phyloP scores from a whole-genome alignment of 2,888 invertebrate species.

The Drosophila setosimentum region DNA sequence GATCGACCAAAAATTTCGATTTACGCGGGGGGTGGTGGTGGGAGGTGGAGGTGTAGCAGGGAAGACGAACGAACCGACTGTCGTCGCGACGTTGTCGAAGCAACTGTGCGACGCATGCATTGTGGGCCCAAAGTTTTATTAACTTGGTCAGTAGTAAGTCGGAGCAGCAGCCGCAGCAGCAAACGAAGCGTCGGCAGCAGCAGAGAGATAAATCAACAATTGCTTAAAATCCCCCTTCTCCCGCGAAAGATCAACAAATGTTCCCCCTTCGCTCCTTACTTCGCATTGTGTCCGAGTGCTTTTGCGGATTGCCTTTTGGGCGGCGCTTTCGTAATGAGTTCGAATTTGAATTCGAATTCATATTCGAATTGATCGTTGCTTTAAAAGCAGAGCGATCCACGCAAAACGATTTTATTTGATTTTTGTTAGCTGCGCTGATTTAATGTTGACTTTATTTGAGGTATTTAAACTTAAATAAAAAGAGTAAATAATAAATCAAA shows the following conservation, averaged over 20 bases:
- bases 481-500: neutral
- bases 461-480: neutral
- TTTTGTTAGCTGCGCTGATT: conserved; percentile 21
- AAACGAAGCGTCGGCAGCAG: conserved; percentile 17
- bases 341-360: conserved; percentile 27
- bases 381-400: conserved; percentile 13
- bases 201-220: conserved; percentile 79
- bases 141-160: conserved; percentile 77
- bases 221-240: conserved; percentile 39
- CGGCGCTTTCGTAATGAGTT: conserved; percentile 49
- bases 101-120: conserved; percentile 80
- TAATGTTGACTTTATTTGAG: conserved; percentile 12
- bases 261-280: neutral
- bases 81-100: conserved; percentile 72
- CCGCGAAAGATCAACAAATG: conserved; percentile 73
- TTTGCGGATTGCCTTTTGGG: conserved; percentile 26
- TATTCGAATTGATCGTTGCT: conserved; percentile 25
- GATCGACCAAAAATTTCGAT: conserved; percentile 57
- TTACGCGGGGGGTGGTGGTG: conserved; percentile 4
- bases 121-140: conserved; percentile 80
- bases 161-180: conserved; percentile 25
- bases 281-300: conserved; percentile 16
- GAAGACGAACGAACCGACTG: conserved; percentile 19
- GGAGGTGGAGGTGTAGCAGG: conserved; percentile 15
- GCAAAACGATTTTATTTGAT: conserved; percentile 25